phyloP scores from a whole-genome alignment of 2,888 invertebrate genomes.

The Aspidiotus destructor region DNA sequence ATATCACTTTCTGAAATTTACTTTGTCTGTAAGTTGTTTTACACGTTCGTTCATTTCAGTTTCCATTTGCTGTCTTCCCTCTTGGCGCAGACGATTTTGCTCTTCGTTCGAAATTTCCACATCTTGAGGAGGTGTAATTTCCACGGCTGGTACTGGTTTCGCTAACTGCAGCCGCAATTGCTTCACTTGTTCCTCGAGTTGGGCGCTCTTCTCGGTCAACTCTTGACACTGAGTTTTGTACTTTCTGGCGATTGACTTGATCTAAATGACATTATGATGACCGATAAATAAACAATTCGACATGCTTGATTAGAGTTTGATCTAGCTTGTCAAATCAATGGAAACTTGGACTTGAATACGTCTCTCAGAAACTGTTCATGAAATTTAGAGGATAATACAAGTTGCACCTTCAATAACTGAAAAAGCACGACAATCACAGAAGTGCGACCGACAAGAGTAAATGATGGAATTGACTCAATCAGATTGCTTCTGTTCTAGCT shows the following conservation, averaged over 20 bases:
- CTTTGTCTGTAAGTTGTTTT: conserved; percentile 44
- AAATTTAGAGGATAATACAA: too few relatives aligned
- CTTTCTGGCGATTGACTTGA: conserved; percentile 64
- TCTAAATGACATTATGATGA: not conserved
- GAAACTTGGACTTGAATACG: not conserved
- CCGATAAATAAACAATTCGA: not conserved
- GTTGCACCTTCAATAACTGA: too few relatives aligned
- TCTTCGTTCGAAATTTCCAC: conserved; percentile 40
- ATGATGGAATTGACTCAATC: too few relatives aligned
- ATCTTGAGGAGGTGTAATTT: conserved; percentile 42
- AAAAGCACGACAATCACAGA: too few relatives aligned
- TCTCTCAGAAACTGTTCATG: too few relatives aligned
- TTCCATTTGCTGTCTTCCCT: conserved; percentile 42
- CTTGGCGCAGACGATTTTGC: conserved; percentile 45
- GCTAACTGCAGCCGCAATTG: conserved; percentile 40
- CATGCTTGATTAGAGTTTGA: too few relatives aligned
- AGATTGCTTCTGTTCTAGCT: too few relatives aligned
- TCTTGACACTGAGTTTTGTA: conserved; percentile 81
- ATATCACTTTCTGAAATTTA: conserved; percentile 37
- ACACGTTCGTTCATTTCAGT: conserved; percentile 45
- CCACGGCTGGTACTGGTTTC: conserved; percentile 40
- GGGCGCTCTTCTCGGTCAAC: conserved; percentile 55
- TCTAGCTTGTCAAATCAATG: not conserved
- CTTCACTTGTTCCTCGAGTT: conserved; percentile 51
- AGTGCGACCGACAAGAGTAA: too few relatives aligned